These are phyloP conservation scores for Crenichthys baileyi DNA, from an alignment of 2,797 vertebrate species.

Conservation along the genomic window DNA sequence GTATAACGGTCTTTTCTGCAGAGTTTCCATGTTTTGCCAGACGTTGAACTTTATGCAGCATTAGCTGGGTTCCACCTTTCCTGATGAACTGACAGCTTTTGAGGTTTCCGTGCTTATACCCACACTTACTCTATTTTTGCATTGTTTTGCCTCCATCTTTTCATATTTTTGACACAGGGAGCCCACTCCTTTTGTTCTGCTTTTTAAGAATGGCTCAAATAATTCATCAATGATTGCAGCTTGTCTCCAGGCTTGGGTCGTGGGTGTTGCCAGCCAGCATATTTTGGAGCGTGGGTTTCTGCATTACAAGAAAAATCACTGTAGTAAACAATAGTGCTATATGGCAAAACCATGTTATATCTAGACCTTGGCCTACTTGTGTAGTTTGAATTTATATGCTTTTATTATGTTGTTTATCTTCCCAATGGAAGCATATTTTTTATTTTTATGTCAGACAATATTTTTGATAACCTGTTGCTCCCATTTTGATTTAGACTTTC, in stretches of 20 bases:
- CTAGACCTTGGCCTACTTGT: not conserved
- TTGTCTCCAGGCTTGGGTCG: constrained; percentile 13
- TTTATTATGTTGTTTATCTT: not conserved
- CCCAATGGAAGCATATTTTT: constrained; percentile 6
- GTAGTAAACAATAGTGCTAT: not conserved
- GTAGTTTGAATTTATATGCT: constrained; percentile 4
- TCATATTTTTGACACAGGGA: constrained; percentile 44
- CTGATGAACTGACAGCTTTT: constrained; percentile 59
- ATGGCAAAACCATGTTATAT: constrained; percentile 6
- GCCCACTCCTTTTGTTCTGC: constrained; percentile 19
- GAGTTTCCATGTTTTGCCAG: constrained; percentile 40
- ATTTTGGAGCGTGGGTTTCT: constrained; percentile 31
- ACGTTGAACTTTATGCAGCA: constrained; percentile 44
- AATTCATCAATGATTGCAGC: constrained; percentile 52
- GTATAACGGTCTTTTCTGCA: constrained; percentile 16
- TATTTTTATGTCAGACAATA: not conserved
- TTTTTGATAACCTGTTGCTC: constrained; percentile 5
- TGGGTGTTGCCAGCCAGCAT: constrained; percentile 22
- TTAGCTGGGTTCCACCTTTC: constrained; percentile 43
- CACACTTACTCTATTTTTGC: constrained; percentile 27
- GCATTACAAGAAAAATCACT: constrained; percentile 4
- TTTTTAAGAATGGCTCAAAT: constrained; percentile 54
- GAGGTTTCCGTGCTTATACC: constrained; percentile 56
- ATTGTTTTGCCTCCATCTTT: constrained; percentile 26
- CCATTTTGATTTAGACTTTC: constrained; percentile 6